Evolutionary conservation across 1,140 invertebrate genomes (phyloP), one percentile per base, ranked within the genome.

Genomic region (Archivesica marissinica): DNA sequence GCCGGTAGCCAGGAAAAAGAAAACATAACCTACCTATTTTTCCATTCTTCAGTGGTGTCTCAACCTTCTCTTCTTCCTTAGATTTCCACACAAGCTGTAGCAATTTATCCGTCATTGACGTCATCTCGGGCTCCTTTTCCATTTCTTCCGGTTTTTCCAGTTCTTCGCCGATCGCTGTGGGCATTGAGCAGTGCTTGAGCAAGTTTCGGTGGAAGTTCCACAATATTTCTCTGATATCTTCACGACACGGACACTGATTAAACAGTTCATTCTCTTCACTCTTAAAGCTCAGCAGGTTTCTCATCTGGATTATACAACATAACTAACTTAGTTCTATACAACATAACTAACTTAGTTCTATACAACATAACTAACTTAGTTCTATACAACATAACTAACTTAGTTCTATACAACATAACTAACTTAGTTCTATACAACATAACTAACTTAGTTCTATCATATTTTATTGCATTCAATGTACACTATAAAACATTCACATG

Each of bases 101-200:
- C 6, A 93, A 87, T 86, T 89, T 91, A 68, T 93, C 90, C 1
- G 74, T 80, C 25, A 92, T 33, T 23, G 87, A 70, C n/a, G 86
- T 64, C 0, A 78, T 33, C 0, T 81, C 66, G 39, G 77, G 80
- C 56, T 75, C 85, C 20, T 66, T 59, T 39, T 88, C 88, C 20
- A 88, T 47, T 39, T 80, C 74, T 39, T 79, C 76, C 23, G 66
- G 64, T 47, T 52, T 52, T 20, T 56, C 47, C 2, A 38, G 64
- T 56, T 72, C 79, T 35, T 68, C 64, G 15, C 66, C 66, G 15
- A 81, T 81, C 11, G 64, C 64, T 52, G 79, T 89, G 0, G 92
- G 92, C 89, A 93, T 92, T 47, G 89, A 86, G 56, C 90, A 90
- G 61, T 93, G 92, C 50, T 86, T 56, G 52, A 92, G 74, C n/a